Percentiles rank a stretch among this genome's conserved stretches.
Evolutionary conservation across 2,113 vertebrate genomes (phyloP).

Genomic region (Myotis davidii): DNA sequence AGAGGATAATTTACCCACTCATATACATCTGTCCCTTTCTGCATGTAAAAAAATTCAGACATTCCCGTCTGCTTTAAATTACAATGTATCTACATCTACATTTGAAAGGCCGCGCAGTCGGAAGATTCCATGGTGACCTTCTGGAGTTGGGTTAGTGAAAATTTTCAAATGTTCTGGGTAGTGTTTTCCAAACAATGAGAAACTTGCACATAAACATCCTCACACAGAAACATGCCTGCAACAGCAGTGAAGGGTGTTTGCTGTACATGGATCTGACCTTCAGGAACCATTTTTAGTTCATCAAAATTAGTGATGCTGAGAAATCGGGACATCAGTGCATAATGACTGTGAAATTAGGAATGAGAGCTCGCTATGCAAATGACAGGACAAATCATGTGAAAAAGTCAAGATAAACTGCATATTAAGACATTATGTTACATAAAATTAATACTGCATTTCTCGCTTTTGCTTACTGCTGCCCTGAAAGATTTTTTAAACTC

Average conservation of each 20-base stretch:
- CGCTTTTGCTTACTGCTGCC: constrained; percentile 85
- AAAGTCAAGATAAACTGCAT: constrained; percentile 96
- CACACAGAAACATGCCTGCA: constrained; percentile 49
- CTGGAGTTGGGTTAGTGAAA: neutral
- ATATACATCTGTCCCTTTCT: constrained; percentile 77
- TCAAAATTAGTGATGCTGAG: constrained; percentile 99
- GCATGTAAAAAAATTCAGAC: constrained; percentile 76
- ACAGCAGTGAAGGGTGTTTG: constrained; percentile 69
- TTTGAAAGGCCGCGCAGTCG: neutral
- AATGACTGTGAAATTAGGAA: constrained; percentile 99
- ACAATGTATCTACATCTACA: neutral
- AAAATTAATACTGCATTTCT: constrained; percentile 94
- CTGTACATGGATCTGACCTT: constrained; percentile 91
- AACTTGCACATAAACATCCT: constrained; percentile 41
- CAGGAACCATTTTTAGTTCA: constrained; percentile 96
- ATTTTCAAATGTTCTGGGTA: neutral
- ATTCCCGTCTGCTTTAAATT: constrained; percentile 75
- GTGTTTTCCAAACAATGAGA: constrained; percentile 46
- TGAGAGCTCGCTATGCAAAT: constrained; percentile 94
- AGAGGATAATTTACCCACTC: constrained; percentile 75
- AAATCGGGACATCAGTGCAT: constrained; percentile 97
- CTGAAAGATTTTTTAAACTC: constrained; percentile 79
- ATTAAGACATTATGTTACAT: constrained; percentile 94
- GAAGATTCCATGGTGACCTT: constrained; percentile 13
- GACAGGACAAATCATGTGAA: constrained; percentile 95